Conservation (phyloP, 1,140 invertebrate genomes). For the Lucilia cuprina region DNA sequence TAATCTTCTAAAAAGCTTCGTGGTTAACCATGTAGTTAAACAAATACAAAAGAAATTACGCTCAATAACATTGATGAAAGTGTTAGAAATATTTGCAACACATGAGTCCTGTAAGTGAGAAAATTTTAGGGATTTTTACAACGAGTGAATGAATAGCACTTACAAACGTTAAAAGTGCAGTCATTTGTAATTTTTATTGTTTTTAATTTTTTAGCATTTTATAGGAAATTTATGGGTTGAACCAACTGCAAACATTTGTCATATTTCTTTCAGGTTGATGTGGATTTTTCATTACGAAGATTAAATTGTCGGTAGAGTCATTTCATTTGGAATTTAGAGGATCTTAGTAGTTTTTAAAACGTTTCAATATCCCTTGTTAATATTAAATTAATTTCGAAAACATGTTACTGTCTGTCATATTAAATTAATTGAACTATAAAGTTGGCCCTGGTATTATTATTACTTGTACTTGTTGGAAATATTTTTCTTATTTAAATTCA, state of each 20-base stretch:
- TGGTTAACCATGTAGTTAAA: not conserved
- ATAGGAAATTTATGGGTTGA: not conserved
- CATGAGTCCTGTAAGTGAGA: conserved; percentile 4
- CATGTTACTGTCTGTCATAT: conserved; percentile 14
- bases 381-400: not conserved
- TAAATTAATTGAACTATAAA: conserved; percentile 37
- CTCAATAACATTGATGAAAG: conserved; percentile 31
- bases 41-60: conserved; percentile 11
- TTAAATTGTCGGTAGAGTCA: not conserved
- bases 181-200: not conserved
- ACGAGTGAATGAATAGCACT: not conserved
- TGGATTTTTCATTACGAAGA: not conserved
- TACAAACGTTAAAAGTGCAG: not conserved
- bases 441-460: not conserved
- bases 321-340: not conserved
- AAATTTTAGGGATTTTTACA: not conserved
- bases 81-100: not conserved
- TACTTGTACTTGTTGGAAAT: not conserved
- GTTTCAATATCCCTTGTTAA: not conserved
- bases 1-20: conserved; percentile 41
- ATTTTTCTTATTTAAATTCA: not conserved
- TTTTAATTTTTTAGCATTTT: not conserved
- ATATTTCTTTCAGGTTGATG: not conserved
- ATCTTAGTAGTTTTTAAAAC: not conserved
- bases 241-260: not conserved